These are phyloP conservation scores for Aurelia aurita DNA, from an alignment of 30 jellyfish, hydroid and myxozoan genomes.

Conservation along the genomic window DNA sequence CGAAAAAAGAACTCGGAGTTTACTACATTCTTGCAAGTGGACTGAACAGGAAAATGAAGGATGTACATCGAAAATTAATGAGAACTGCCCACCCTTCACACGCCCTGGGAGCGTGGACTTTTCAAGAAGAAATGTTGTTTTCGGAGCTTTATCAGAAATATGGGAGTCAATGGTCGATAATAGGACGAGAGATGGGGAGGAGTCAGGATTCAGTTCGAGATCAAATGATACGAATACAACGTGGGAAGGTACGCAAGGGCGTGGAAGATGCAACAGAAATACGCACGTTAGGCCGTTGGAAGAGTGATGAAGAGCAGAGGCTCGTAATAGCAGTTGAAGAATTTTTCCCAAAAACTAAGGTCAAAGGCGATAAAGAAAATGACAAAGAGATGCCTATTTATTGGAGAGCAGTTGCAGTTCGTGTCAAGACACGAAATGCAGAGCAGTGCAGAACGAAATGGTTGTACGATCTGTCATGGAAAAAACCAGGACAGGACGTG, in stretches of 20 bases:
- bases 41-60: conserved; percentile 33
- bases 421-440: conserved; percentile 46
- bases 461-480: conserved; percentile 26
- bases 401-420: conserved; percentile 30
- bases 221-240: background rate
- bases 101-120: conserved; percentile 35
- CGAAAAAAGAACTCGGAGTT: conserved; percentile 7
- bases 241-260: no score
- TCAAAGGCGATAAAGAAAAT: background rate
- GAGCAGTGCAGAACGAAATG: conserved; percentile 53
- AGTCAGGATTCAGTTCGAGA: conserved; percentile 25
- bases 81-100: conserved; percentile 32
- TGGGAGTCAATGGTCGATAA: conserved; percentile 42
- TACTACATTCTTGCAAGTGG: conserved; percentile 42
- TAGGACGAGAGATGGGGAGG: conserved; percentile 47
- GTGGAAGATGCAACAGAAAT: background rate
- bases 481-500: background rate
- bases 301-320: background rate
- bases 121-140: conserved; percentile 8
- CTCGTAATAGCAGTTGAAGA: conserved; percentile 5
- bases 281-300: background rate
- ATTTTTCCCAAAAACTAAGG: background rate
- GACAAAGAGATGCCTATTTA: background rate
- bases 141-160: conserved; percentile 3
- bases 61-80: conserved; percentile 25